These are phyloP conservation scores for Pterostichus madidus DNA, from an alignment of 2,888 invertebrate species.

Conservation along the genomic window DNA sequence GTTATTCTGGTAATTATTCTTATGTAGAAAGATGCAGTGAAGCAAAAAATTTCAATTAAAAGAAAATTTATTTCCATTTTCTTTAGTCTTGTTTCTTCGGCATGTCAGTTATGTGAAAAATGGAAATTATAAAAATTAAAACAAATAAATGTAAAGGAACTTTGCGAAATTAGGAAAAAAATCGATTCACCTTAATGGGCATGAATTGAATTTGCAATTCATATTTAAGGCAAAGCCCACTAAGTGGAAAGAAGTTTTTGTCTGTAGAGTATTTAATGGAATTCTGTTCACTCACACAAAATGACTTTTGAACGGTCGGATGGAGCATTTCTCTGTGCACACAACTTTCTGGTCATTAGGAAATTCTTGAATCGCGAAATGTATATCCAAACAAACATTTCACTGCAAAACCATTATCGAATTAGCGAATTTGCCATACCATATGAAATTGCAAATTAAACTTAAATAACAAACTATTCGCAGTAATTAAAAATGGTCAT, in stretches of 20 bases:
- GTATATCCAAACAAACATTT: constrained; percentile 35
- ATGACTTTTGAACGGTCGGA: constrained; percentile 60
- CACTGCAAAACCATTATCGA: constrained; percentile 16
- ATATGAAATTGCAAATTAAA: constrained; percentile 24
- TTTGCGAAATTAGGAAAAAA: constrained; percentile 60
- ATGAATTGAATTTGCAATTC: constrained; percentile 67
- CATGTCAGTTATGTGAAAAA: constrained; percentile 58
- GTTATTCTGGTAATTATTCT: too few relatives aligned
- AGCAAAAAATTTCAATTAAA: constrained; percentile 36
- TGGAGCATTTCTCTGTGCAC: constrained; percentile 21
- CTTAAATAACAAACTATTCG: background rate
- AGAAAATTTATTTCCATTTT: constrained; percentile 39
- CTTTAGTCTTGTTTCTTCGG: background rate
- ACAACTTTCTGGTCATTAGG: constrained; percentile 53
- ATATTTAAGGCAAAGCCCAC: constrained; percentile 66
- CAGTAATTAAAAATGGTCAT: background rate
- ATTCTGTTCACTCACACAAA: constrained; percentile 59
- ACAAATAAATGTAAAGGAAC: constrained; percentile 60
- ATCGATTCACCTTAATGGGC: constrained; percentile 66
- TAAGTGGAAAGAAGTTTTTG: constrained; percentile 65
- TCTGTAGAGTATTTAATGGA: constrained; percentile 64
- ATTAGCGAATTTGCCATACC: constrained; percentile 11
- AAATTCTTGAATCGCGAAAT: constrained; percentile 40
- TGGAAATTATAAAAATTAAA: constrained; percentile 60
- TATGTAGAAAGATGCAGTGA: background rate